phyloP scores from a whole-genome alignment of 2,888 invertebrate genomes.

The Platynereis dumerilii region DNA sequence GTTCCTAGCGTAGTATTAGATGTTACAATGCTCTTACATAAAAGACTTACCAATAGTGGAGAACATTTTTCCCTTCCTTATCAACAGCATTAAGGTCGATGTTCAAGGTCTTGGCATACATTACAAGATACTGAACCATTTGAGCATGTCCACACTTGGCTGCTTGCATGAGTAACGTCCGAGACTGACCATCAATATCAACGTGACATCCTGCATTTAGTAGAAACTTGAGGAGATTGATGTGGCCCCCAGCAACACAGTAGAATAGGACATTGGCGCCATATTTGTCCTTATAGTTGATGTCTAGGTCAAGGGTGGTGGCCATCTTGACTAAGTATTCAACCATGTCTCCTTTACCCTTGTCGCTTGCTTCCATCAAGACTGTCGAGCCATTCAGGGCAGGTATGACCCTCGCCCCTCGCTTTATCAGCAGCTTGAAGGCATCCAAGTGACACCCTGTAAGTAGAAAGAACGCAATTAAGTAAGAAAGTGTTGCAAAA shows the following conservation, averaged over 20 bases:
- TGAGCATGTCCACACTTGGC: slow-evolving; percentile 33
- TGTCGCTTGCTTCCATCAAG: slow-evolving; percentile 41
- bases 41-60: slow-evolving; percentile 41
- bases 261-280: slow-evolving; percentile 40
- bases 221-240: slow-evolving; percentile 32
- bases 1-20: too few species aligned
- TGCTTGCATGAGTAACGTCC: slow-evolving; percentile 40
- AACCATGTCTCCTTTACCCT: slow-evolving; percentile 30
- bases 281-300: slow-evolving; percentile 30
- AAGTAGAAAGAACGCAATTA: slow-evolving; percentile 10
- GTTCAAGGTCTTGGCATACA: slow-evolving; percentile 24
- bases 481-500: too few species aligned
- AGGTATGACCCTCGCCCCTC: slow-evolving; percentile 34
- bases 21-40: too few species aligned
- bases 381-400: slow-evolving; percentile 36
- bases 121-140: slow-evolving; percentile 33
- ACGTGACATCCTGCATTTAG: slow-evolving; percentile 36
- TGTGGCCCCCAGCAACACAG: slow-evolving; percentile 37
- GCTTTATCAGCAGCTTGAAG: slow-evolving; percentile 35
- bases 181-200: slow-evolving; percentile 25
- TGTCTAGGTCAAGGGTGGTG: slow-evolving; percentile 31
- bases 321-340: slow-evolving; percentile 30
- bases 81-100: slow-evolving; percentile 36
- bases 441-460: slow-evolving; percentile 35
- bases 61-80: slow-evolving; percentile 34